phyloP scores from a whole-genome alignment of 2,888 invertebrate genomes.

The Noctuana brunneofusca region DNA sequence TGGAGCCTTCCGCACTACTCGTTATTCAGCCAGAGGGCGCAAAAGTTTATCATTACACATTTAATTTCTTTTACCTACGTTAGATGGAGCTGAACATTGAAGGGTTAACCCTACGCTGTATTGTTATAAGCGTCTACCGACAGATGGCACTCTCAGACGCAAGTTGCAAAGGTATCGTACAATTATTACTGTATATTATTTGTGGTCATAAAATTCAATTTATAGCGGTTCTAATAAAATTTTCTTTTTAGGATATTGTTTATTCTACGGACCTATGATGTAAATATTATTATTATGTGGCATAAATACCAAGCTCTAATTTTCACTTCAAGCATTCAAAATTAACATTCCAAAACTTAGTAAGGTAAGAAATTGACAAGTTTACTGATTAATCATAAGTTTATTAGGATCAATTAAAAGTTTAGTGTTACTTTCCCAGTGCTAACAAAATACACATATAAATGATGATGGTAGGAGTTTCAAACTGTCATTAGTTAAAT shows the following conservation, averaged over 20 bases:
- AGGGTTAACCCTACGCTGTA: slow-evolving; percentile 36
- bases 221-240: too few relatives aligned
- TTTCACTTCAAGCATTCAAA: not conserved
- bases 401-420: not conserved
- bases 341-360: not conserved
- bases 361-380: slow-evolving; percentile 2
- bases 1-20: slow-evolving; percentile 64
- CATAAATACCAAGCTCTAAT: not conserved
- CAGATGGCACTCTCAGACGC: slow-evolving; percentile 54
- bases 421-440: too few relatives aligned
- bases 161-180: slow-evolving; percentile 35
- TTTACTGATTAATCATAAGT: not conserved
- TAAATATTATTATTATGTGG: too few relatives aligned
- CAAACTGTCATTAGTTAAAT: not conserved
- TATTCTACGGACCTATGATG: not conserved
- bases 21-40: slow-evolving; percentile 60
- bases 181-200: too few relatives aligned
- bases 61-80: slow-evolving; percentile 50
- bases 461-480: not conserved
- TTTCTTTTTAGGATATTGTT: not conserved
- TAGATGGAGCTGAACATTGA: slow-evolving; percentile 59
- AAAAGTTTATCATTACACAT: slow-evolving; percentile 40
- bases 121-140: slow-evolving; percentile 39
- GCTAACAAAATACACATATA: not conserved
- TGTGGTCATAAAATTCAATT: too few relatives aligned